Conservation (phyloP, 2,888 invertebrate genomes). For the Cinara cedri region DNA sequence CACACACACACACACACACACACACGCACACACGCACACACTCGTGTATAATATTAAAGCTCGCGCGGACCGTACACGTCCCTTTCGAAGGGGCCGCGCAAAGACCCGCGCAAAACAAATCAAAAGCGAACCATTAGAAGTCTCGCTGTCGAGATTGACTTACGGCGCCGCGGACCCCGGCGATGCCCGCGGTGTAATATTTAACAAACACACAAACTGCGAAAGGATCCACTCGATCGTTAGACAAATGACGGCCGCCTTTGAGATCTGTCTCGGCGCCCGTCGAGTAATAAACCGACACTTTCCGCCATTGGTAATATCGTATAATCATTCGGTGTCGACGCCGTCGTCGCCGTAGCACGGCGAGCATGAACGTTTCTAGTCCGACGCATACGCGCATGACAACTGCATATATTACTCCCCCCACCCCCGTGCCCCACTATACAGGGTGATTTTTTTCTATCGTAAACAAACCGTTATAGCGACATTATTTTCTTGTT, state of each 20-base stretch:
- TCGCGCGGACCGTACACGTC: neutral
- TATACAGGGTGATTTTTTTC: too few relatives aligned
- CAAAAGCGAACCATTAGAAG: constrained; percentile 22
- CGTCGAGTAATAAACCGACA: neutral
- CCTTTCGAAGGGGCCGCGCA: neutral
- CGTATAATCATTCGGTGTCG: neutral
- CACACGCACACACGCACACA: too few relatives aligned
- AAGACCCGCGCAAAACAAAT: constrained; percentile 23
- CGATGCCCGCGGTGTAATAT: neutral
- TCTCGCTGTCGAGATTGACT: constrained; percentile 7
- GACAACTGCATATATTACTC: too few relatives aligned
- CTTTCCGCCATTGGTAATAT: neutral
- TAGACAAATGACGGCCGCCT: constrained; percentile 1
- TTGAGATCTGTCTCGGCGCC: neutral
- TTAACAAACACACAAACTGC: neutral
- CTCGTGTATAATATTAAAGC: neutral
- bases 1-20: too few relatives aligned
- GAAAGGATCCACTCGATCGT: constrained; percentile 10
- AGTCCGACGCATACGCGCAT: too few relatives aligned
- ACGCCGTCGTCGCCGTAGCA: too few relatives aligned
- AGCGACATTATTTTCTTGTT: too few relatives aligned
- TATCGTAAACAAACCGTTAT: too few relatives aligned
- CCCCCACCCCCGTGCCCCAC: too few relatives aligned
- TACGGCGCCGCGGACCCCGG: neutral
- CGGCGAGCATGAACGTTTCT: too few relatives aligned